These are phyloP conservation scores for Alligator sinensis DNA, from an alignment of 2,113 vertebrate genomes.

Conservation along the genomic window DNA sequence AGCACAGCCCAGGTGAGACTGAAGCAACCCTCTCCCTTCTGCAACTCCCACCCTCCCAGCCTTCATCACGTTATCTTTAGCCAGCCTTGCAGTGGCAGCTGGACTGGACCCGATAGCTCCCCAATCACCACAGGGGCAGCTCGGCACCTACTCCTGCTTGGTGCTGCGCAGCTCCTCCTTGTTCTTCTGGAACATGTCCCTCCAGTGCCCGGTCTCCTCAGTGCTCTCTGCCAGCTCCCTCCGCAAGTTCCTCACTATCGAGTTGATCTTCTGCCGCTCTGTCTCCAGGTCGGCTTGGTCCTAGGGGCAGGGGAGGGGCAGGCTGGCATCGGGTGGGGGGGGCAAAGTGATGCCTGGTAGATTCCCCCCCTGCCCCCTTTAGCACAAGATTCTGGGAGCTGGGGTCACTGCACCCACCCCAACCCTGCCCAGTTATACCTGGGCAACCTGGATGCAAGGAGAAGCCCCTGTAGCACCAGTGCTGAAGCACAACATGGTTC, in stretches of 20 bases:
- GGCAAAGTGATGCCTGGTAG: neutral
- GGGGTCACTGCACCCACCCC: neutral
- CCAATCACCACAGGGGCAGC: rapidly evolving
- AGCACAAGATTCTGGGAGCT: rapidly evolving
- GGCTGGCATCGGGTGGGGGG: neutral
- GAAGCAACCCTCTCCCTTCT: no score
- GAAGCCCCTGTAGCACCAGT: no score
- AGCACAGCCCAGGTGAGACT: neutral
- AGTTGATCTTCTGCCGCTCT: slow-evolving; percentile 87
- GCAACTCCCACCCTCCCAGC: neutral
- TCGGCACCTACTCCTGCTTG: slow-evolving; percentile 88
- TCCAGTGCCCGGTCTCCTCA: slow-evolving; percentile 93
- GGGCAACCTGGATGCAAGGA: neutral
- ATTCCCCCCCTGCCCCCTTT: neutral
- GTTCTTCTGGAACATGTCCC: slow-evolving; percentile 90
- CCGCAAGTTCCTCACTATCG: slow-evolving; percentile 86
- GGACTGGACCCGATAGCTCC: neutral
- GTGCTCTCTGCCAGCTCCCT: slow-evolving; percentile 90
- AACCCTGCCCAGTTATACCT: neutral
- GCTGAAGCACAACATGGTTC: no score
- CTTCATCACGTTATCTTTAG: neutral
- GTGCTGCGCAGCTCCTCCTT: slow-evolving; percentile 88
- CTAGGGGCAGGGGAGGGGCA: slow-evolving; percentile 57
- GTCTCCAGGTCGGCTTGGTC: slow-evolving; percentile 88
- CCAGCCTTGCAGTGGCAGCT: neutral